These are phyloP conservation scores for Fistularia commersonii DNA, from an alignment of 2,797 vertebrate species.

Conservation along the genomic window DNA sequence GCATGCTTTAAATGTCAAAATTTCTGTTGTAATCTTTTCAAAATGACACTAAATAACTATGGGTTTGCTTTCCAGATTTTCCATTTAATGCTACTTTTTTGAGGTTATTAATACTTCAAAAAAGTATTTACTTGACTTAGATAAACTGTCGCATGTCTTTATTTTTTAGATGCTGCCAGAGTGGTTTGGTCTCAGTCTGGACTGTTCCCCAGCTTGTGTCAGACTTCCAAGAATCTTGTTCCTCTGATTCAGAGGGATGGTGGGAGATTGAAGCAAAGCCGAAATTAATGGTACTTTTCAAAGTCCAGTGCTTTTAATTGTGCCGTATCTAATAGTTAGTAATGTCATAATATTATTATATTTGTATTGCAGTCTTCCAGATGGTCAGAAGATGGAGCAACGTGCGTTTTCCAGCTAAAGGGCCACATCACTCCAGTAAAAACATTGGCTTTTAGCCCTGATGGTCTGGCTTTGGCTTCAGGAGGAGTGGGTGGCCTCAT, in stretches of 20 bases:
- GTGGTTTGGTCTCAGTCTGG: constrained; percentile 92
- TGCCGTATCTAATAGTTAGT: not conserved
- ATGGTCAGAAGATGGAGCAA: constrained; percentile 59
- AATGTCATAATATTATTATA: not conserved
- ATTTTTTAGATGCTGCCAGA: constrained; percentile 89
- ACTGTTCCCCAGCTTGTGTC: constrained; percentile 82
- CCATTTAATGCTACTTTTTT: no score
- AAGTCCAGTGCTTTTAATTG: not conserved
- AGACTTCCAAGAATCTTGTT: constrained; percentile 68
- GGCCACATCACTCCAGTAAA: constrained; percentile 93
- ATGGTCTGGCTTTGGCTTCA: constrained; percentile 88
- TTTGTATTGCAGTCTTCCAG: constrained; percentile 36
- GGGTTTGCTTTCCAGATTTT: no score
- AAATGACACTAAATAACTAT: no score
- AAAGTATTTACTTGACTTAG: no score
- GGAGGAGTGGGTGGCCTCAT: constrained; percentile 93
- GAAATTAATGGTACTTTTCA: constrained; percentile 66
- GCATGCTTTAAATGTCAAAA: no score
- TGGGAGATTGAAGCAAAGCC: constrained; percentile 83
- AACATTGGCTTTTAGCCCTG: constrained; percentile 89
- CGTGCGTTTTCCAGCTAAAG: constrained; percentile 87
- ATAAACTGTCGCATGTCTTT: not conserved
- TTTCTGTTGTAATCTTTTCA: no score
- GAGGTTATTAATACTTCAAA: no score
- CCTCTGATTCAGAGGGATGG: constrained; percentile 78